A percentile compares a stretch with the other conserved stretches of the same genome.
Conservation (phyloP, 2,797 vertebrate genomes). For the Huso huso region DNA sequence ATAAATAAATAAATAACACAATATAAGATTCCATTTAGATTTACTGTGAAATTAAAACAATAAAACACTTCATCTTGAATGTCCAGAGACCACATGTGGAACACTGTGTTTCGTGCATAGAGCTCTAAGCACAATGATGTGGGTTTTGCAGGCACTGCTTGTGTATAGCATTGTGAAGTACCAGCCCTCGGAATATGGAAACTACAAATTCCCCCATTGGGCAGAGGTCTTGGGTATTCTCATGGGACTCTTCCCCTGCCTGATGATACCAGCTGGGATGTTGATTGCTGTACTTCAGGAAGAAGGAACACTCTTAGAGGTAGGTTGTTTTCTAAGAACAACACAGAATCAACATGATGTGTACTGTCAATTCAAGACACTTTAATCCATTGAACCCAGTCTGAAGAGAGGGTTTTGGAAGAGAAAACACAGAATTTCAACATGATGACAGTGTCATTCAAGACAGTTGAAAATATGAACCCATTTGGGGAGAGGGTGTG, state of each 20-base stretch:
- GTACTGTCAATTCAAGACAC: no score
- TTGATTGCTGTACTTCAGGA: slow-evolving; percentile 53
- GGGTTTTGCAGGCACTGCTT: slow-evolving; percentile 46
- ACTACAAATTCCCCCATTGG: slow-evolving; percentile 57
- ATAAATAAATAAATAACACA: no score
- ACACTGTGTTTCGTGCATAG: slow-evolving; percentile 48
- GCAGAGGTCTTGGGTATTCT: slow-evolving; percentile 62
- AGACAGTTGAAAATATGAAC: no score
- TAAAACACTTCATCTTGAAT: slow-evolving; percentile 55
- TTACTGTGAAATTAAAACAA: no score
- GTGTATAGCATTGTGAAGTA: slow-evolving; percentile 65
- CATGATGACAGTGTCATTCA: no score
- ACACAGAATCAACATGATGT: no score
- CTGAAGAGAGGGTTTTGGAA: no score
- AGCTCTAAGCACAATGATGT: no score
- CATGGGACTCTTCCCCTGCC: slow-evolving; percentile 65
- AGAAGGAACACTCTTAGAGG: slow-evolving; percentile 65
- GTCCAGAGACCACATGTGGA: slow-evolving; percentile 58
- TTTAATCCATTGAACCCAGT: no score
- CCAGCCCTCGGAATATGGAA: slow-evolving; percentile 59
- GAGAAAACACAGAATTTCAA: no score
- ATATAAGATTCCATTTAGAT: no score
- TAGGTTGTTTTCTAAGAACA: slow-evolving; percentile 30
- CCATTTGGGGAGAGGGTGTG: no score
- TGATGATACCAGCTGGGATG: slow-evolving; percentile 62